Base-by-base conservation (phyloP, 1,140 invertebrate species). In the Drosophila lacertosa region DNA sequence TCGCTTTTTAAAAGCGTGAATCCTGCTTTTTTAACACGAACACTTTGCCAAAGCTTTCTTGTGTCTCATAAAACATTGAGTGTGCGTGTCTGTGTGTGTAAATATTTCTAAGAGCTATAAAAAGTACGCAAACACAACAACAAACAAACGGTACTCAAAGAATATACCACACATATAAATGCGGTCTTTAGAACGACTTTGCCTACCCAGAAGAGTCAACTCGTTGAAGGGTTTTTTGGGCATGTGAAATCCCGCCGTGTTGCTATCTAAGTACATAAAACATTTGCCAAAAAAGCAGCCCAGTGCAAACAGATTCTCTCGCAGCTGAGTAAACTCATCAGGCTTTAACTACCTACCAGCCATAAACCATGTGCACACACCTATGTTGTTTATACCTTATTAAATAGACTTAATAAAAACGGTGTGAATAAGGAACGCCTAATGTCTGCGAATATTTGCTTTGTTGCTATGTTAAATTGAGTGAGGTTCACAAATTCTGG, bases 151-250 rank as follows among this genome's bases (percentile, higher is more conserved):
- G 26, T 55, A 45, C 29, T 57, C 42, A 18, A 29, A 20, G 26
- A 51, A 45, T 60, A 53, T 26, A 58, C 44, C 13, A 32, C 26
- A 24, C 50, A 51, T 47, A 57, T 42, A 53, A 55, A 40, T 42
- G 57, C 37, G 53, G 53, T 39, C 37, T 16, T 33, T 9, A 42
- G 37, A 48, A 62, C 35, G 63, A 50, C 45, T 51, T 44, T 33
- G 29, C 50, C 32, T 42, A 33, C 24, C 33, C 50, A 48, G 35
- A 50, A 58, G 44, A 65, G 60, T 57, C 73, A 69, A 83, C 79
- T 84, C 83, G 57, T 82, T 79, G 66, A 79, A 84, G 80, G 80
- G 77, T 74, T 84, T 84, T 77, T 67, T 65, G 73, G n/a, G n/a
- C n/a, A n/a, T 75, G 72, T 60, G 58, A 42, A 73, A 63, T 54